phyloP scores from a whole-genome alignment of 30 jellyfish, hydroid and myxozoan genomes.

The Hydractinia symbiolongicarpus region DNA sequence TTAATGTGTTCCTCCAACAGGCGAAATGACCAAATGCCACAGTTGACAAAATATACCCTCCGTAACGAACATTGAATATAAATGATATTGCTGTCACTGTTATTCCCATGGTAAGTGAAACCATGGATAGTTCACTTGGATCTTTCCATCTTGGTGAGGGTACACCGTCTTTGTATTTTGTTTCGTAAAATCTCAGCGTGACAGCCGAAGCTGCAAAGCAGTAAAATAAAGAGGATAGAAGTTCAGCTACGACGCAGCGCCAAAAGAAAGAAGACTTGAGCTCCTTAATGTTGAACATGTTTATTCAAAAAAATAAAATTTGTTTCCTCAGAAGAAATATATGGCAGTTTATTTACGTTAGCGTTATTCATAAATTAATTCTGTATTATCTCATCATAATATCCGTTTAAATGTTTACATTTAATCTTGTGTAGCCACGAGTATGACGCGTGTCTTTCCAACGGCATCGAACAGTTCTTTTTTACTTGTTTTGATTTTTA shows the following conservation, averaged over 20 bases:
- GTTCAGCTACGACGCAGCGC: slow-evolving; percentile 19
- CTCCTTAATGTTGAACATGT: not conserved
- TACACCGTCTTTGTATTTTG: not conserved
- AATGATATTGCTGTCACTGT: not conserved
- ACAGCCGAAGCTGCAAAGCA: not conserved
- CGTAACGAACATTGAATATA: not conserved
- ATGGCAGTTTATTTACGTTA: too few species aligned
- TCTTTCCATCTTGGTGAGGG: too few species aligned
- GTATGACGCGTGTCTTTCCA: too few species aligned
- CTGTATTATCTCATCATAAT: too few species aligned
- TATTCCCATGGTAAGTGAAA: not conserved
- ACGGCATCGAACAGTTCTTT: too few species aligned
- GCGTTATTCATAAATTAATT: too few species aligned
- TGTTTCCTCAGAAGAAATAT: too few species aligned
- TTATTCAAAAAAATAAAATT: too few species aligned
- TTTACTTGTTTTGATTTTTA: too few species aligned
- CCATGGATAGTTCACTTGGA: too few species aligned
- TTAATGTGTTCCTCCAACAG: not conserved
- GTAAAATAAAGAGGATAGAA: not conserved
- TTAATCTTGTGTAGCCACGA: too few species aligned
- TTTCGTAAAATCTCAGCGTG: not conserved
- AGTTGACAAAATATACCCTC: slow-evolving; percentile 4
- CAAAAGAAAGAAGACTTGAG: not conserved
- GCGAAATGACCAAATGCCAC: slow-evolving; percentile 2
- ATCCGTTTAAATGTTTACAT: too few species aligned